Evolutionary conservation across 1,140 invertebrate genomes (phyloP).

Genomic region (Tetramorium alpestre): DNA sequence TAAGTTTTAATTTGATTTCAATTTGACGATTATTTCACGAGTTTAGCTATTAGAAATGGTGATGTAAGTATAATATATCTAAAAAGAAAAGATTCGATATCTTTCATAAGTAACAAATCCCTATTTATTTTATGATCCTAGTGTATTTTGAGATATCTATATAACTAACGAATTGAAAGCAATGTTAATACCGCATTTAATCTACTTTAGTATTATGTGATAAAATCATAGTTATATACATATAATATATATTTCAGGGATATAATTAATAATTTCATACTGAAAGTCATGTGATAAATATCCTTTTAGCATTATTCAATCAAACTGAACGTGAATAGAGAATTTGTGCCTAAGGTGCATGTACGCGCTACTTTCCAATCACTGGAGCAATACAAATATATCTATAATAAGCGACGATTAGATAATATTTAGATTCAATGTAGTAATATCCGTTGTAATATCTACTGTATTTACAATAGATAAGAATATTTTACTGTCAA

Average conservation of each 20-base stretch:
- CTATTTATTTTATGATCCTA: constrained; percentile 54
- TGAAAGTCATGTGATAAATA: constrained; percentile 62
- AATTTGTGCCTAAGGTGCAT: constrained; percentile 68
- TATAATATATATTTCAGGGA: constrained; percentile 59
- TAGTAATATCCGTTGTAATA: constrained; percentile 10
- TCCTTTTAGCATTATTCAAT: constrained; percentile 52
- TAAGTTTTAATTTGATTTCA: constrained; percentile 23
- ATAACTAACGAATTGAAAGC: constrained; percentile 64
- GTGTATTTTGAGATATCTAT: constrained; percentile 56
- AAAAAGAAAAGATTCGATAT: constrained; percentile 35
- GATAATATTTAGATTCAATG: constrained; percentile 43
- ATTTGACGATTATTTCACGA: not conserved
- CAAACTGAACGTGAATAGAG: constrained; percentile 28
- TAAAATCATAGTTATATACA: constrained; percentile 62
- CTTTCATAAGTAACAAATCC: constrained; percentile 36
- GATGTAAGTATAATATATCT: constrained; percentile 16
- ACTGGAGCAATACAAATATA: constrained; percentile 72
- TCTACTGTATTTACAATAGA: constrained; percentile 15
- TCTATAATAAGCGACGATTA: constrained; percentile 57
- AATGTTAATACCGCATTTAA: constrained; percentile 66
- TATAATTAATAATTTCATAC: constrained; percentile 48
- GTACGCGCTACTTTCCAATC: constrained; percentile 38
- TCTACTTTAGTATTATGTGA: constrained; percentile 65
- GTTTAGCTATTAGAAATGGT: not conserved
- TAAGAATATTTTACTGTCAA: constrained; percentile 23